A percentile compares a stretch with the other conserved stretches of the same genome.
Evolutionary conservation across 2,888 invertebrate genomes (phyloP).

Genomic region (Salpingus planirostris): DNA sequence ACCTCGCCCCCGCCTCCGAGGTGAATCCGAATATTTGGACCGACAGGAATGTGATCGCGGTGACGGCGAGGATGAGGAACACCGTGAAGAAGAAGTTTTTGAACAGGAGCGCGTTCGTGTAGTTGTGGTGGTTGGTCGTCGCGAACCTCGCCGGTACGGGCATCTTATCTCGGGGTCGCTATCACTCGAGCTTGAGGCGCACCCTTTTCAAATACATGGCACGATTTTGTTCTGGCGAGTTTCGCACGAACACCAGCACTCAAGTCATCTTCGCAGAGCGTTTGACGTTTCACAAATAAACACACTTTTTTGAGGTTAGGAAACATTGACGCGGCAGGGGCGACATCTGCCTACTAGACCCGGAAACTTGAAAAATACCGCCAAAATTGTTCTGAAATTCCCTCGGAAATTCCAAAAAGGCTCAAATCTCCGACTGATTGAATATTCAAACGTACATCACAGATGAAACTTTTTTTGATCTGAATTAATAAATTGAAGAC

Average conservation of each 20-base stretch:
- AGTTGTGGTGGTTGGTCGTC: slow-evolving; percentile 24
- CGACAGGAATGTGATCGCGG: slow-evolving; percentile 44
- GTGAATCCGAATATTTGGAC: slow-evolving; percentile 36
- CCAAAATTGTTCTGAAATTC: too few species aligned
- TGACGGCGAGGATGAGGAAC: slow-evolving; percentile 50
- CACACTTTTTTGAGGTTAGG: slow-evolving; percentile 13
- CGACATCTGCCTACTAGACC: too few species aligned
- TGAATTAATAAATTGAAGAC: too few species aligned
- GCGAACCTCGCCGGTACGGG: slow-evolving; percentile 23
- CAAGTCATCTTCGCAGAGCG: slow-evolving; percentile 10
- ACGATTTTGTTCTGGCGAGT: slow-evolving; percentile 12
- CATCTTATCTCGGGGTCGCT: slow-evolving; percentile 17
- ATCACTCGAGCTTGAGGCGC: slow-evolving; percentile 14
- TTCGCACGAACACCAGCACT: slow-evolving; percentile 5
- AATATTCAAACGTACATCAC: too few species aligned
- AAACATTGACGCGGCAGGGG: too few species aligned
- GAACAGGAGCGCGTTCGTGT: slow-evolving; percentile 26
- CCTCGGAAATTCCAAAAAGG: too few species aligned
- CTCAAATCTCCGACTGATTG: too few species aligned
- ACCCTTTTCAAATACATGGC: slow-evolving; percentile 24
- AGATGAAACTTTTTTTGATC: too few species aligned
- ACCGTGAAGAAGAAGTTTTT: slow-evolving; percentile 53
- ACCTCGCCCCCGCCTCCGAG: slow-evolving; percentile 44
- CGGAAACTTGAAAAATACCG: too few species aligned
- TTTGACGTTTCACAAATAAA: slow-evolving; percentile 15